Base-by-base conservation (phyloP, 2,888 invertebrate species). In the Diabrotica balteata region DNA sequence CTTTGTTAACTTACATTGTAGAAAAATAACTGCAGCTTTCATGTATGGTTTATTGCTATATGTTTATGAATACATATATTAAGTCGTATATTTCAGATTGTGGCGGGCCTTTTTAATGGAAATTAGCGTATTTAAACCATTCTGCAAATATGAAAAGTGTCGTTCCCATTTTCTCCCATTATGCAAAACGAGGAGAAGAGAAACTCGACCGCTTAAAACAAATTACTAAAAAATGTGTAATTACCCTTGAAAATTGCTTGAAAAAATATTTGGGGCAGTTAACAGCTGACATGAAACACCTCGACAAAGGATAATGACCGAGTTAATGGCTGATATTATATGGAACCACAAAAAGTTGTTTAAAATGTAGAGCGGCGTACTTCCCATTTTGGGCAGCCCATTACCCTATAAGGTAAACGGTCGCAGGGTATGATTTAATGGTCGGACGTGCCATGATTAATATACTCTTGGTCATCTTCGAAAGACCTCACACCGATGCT, bases 401-500 rank as follows among this genome's bases (percentile, higher is more conserved):
- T 66, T 66, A 66, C 72, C 75, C 67, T 69, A 75, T 72, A 75
- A 73, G 75, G 75, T 52, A 60, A 72, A 72, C 69, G 66, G 73
- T 75, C 73, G 71, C 75, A 68, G 61, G 72, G 67, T 70, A 71
- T 74, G 75, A 74, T 75, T 77, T 76, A 77, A 68, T 71, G 68
- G 67, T 64, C 63, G 70, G 63, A 59, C 70, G 70, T 58, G 71
- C 69, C 62, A 73, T 72, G 75, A 77, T 76, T 76, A 76, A 76
- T 76, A 73, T 68, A 68, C 71, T 72, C 53, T 63, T 17, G 66
- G 74, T 72, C 73, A 75, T 73, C 75, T 74, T 71, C 73, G 74
- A 71, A 71, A 71, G 77, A 77, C 77, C 77, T 74, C 77, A 77
- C 77, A 75, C 75, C 70, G 76, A 64, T 69, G 46, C 62, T 57